These are phyloP conservation scores for Cosmorhoe ocellata DNA, from an alignment of 2,888 invertebrate species.

Conservation along the genomic window DNA sequence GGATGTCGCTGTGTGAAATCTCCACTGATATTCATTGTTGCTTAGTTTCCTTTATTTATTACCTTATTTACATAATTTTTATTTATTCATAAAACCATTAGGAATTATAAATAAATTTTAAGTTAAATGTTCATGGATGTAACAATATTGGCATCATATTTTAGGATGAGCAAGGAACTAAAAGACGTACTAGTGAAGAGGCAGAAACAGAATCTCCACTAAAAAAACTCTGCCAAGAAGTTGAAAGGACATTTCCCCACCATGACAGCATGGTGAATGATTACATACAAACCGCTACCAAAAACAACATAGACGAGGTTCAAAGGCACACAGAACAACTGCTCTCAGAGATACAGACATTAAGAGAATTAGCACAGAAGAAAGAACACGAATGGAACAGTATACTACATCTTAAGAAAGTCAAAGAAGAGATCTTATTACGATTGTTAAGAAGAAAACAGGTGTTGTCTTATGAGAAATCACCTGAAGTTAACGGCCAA, in stretches of 20 bases:
- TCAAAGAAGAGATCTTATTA: constrained; percentile 91
- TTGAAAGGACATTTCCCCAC: constrained; percentile 76
- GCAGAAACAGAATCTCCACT: constrained; percentile 73
- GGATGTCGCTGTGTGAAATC: too few relatives aligned
- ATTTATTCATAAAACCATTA: too few relatives aligned
- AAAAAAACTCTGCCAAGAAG: constrained; percentile 76
- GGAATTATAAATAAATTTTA: too few relatives aligned
- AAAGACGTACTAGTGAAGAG: constrained; percentile 68
- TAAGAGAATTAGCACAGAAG: constrained; percentile 88
- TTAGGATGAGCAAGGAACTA: constrained; percentile 67
- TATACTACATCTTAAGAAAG: constrained; percentile 89
- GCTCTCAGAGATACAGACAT: constrained; percentile 85
- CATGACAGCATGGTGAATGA: constrained; percentile 84
- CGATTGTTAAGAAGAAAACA: constrained; percentile 87
- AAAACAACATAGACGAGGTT: constrained; percentile 83
- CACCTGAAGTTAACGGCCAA: constrained; percentile 65
- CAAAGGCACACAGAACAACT: constrained; percentile 85
- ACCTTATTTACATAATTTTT: too few relatives aligned
- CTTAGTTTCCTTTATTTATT: too few relatives aligned
- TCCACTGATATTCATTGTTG: too few relatives aligned
- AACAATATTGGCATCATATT: constrained; percentile 24
- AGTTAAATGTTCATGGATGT: too few relatives aligned
- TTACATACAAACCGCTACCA: constrained; percentile 84
- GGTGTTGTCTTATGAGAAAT: constrained; percentile 78
- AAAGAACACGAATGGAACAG: constrained; percentile 95